Evolutionary conservation across 2,113 vertebrate species (phyloP).

Genomic region (Numida meleagris): DNA sequence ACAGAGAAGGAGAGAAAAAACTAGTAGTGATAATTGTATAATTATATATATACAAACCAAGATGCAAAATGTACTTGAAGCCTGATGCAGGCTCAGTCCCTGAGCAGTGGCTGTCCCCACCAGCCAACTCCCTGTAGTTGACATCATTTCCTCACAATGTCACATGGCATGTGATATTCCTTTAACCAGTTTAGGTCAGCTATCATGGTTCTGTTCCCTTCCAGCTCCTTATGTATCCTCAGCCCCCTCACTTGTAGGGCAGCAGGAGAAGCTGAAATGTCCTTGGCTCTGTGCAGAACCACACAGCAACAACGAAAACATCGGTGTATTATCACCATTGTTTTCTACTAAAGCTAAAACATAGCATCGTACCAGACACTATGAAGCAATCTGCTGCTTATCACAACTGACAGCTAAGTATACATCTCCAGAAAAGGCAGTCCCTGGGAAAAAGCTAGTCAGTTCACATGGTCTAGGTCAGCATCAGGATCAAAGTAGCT

Average conservation of each 20-base stretch:
- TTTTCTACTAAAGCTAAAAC: neutral
- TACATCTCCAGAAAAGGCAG: neutral
- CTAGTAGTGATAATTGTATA: too few species aligned
- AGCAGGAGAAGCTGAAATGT: neutral
- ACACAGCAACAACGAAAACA: neutral
- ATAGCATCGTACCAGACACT: neutral
- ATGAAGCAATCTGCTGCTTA: neutral
- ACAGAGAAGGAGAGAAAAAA: neutral
- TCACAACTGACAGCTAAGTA: neutral
- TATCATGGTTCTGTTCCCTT: neutral
- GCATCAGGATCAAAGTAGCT: neutral
- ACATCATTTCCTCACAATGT: neutral
- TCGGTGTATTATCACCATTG: neutral
- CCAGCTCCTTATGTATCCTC: neutral
- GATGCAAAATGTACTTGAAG: neutral
- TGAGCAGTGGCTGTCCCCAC: neutral
- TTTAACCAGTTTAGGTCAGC: neutral
- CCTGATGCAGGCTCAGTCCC: neutral
- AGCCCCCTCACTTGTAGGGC: neutral
- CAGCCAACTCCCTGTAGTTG: neutral
- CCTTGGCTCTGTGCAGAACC: neutral
- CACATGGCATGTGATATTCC: neutral
- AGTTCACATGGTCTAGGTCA: neutral
- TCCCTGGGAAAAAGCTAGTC: neutral
- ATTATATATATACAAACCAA: neutral